Evolutionary conservation across 2,113 vertebrate species (phyloP), one percentile per base, ranked within the genome.

Genomic region (Pteropus alecto): DNA sequence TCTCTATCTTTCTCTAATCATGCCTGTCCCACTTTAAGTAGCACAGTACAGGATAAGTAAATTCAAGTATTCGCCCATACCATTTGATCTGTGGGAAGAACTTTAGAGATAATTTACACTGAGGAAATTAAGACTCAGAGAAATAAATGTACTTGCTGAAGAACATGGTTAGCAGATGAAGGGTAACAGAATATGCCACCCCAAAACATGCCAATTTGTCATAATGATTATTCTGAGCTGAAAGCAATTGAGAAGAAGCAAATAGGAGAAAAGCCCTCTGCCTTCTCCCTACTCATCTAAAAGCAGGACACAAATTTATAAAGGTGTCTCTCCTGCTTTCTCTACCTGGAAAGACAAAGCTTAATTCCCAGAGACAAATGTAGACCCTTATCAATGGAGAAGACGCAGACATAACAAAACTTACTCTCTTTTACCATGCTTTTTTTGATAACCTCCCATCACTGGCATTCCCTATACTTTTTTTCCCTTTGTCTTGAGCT

Each of bases 1-100:
- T 93, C 94, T 95, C 87, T 33, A 18, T 94, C 88, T 85, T 94
- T 43, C 77, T 74, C 46, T 92, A 93, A 94, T 96, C 81, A 96
- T 0, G 67, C 38, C 85, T 70, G 26, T 88, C 74, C 54, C 28
- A 78, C 70, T 68, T 92, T 84, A 93, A 92, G 84, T 76, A 74
- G 89, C 18, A n/a, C 70, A 82, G 43, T 90, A n/a, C 4, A 65
- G 56, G 74, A 91, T 95, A 79, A 94, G 73, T 84, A 91, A 93
- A 78, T 87, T 88, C 68, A 93, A 87, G 35, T 65, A 63, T 65
- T 70, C 54, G 28, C 30, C 15, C 35, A 56, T 48, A 87, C 35
- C 2, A 1, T 51, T 91, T 87, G 48, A 51, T 94, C 43, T 93
- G 91, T 60, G 68, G 87, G 33, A 91, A 87, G 82, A 22, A 78